Conservation (phyloP, 1,140 invertebrate species). For the Diprion similis region DNA sequence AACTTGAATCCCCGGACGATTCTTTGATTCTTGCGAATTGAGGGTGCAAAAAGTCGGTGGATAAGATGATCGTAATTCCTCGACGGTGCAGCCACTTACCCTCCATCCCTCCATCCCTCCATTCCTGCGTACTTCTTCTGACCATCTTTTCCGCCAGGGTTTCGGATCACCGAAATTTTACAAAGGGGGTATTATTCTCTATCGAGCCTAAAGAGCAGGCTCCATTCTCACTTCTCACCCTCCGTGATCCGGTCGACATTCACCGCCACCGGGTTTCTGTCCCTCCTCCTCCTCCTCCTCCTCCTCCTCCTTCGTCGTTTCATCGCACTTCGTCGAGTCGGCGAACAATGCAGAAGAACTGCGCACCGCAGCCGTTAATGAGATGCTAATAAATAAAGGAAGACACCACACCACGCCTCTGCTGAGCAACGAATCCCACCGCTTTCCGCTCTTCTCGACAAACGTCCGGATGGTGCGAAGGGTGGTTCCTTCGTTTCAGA, state of each 20-base stretch:
- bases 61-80: slow-evolving; percentile 33
- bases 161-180: not conserved
- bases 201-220: slow-evolving; percentile 10
- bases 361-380: slow-evolving; percentile 38
- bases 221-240: slow-evolving; percentile 17
- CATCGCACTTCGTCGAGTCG: not conserved
- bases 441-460: not conserved
- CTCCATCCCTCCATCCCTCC: no score
- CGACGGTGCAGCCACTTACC: not conserved
- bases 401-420: slow-evolving; percentile 28
- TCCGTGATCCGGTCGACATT: slow-evolving; percentile 35
- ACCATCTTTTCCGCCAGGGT: not conserved
- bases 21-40: not conserved
- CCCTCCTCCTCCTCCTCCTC: slow-evolving; percentile 16
- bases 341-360: slow-evolving; percentile 43
- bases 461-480: not conserved
- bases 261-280: slow-evolving; percentile 33
- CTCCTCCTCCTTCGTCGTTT: slow-evolving; percentile 6
- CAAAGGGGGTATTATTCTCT: slow-evolving; percentile 30
- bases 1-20: no score
- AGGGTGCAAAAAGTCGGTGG: slow-evolving; percentile 33
- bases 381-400: slow-evolving; percentile 41
- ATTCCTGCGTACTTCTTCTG: no score
- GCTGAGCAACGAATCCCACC: not conserved
- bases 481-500: not conserved